These are phyloP conservation scores for Mastomys coucha DNA, from an alignment of 2,113 vertebrate genomes.

Conservation along the genomic window DNA sequence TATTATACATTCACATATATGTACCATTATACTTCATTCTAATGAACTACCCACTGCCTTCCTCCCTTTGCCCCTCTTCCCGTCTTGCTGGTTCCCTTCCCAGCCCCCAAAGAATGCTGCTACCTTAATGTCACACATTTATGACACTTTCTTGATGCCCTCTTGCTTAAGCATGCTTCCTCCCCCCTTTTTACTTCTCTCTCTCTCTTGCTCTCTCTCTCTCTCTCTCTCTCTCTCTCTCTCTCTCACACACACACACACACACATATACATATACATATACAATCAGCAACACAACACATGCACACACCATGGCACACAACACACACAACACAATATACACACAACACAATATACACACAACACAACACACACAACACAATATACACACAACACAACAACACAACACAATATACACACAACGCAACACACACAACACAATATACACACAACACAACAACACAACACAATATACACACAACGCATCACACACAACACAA, in stretches of 20 bases:
- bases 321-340: background rate
- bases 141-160: background rate
- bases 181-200: too few relatives aligned
- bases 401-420: too few relatives aligned
- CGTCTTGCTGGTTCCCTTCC: background rate
- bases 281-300: too few relatives aligned
- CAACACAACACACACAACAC: background rate
- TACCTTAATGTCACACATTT: background rate
- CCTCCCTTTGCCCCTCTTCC: background rate
- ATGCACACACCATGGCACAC: too few relatives aligned
- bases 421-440: too few relatives aligned
- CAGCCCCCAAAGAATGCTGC: background rate
- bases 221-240: too few relatives aligned
- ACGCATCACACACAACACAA: background rate
- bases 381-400: too few relatives aligned
- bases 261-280: too few relatives aligned
- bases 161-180: too few relatives aligned
- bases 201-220: too few relatives aligned
- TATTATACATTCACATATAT: background rate
- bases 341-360: background rate
- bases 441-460: too few relatives aligned
- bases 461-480: background rate
- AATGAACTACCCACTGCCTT: background rate
- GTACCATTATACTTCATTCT: background rate
- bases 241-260: too few relatives aligned